Percentiles rank a stretch among this genome's conserved stretches.
These are phyloP conservation scores for Argentina silus DNA, from an alignment of 2,797 vertebrate species.

Conservation along the genomic window DNA sequence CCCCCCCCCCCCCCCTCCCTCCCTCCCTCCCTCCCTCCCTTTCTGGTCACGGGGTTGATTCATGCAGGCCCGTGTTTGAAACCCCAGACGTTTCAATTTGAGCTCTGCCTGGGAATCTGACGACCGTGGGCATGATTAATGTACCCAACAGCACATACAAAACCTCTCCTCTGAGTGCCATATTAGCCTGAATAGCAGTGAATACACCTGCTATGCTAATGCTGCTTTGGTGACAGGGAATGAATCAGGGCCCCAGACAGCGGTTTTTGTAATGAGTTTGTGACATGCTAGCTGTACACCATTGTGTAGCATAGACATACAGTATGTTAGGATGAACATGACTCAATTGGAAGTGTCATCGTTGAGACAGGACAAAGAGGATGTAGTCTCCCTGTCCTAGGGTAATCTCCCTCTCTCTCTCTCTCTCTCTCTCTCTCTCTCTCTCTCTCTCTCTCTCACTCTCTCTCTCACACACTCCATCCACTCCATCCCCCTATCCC, in stretches of 20 bases:
- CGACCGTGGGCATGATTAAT: constrained; percentile 35
- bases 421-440: no score
- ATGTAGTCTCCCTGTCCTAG: no score
- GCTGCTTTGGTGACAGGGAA: background rate
- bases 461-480: background rate
- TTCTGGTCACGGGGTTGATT: constrained; percentile 25
- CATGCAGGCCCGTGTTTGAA: constrained; percentile 54
- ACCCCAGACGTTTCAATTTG: constrained; percentile 51
- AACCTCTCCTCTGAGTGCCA: constrained; percentile 19
- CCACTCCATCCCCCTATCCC: no score
- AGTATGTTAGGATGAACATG: background rate
- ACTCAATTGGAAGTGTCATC: background rate
- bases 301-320: background rate
- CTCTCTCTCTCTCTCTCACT: background rate
- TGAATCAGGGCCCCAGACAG: background rate
- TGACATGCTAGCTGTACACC: background rate
- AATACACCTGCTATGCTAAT: background rate
- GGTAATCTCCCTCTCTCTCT: no score
- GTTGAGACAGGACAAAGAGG: no score
- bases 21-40: no score
- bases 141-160: constrained; percentile 19
- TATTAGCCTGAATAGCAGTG: constrained; percentile 1
- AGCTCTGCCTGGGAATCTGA: constrained; percentile 30
- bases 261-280: background rate
- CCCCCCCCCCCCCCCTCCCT: no score